Conservation (phyloP, 2,797 vertebrate species). For the Hydrophis major region DNA sequence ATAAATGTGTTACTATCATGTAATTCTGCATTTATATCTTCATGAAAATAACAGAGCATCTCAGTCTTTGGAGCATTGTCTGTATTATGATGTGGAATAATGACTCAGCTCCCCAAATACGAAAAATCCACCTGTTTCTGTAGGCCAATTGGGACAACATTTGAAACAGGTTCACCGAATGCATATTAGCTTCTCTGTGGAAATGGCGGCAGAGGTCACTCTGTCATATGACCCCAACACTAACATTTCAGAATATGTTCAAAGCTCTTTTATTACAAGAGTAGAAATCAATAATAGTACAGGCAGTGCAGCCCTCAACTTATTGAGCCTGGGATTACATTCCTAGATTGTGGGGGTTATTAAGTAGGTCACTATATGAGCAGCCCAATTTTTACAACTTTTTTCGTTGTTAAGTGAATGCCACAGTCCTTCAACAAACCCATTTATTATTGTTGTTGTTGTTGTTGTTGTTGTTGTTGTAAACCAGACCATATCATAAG, state of each 20-base stretch:
- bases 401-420: too few relatives aligned
- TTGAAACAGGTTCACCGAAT: neutral
- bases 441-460: too few relatives aligned
- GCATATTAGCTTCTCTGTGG: neutral
- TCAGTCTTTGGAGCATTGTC: neutral
- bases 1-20: neutral
- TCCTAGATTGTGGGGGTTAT: neutral
- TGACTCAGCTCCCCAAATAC: neutral
- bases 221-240: neutral
- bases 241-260: neutral
- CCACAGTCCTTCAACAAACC: too few relatives aligned
- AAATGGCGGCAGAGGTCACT: neutral
- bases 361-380: neutral
- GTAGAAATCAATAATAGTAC: neutral
- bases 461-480: too few relatives aligned
- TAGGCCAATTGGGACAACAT: neutral
- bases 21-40: neutral
- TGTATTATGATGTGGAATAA: neutral
- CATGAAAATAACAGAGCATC: neutral
- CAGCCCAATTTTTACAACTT: too few relatives aligned
- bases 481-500: neutral
- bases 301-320: neutral
- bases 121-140: neutral
- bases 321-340: neutral
- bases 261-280: neutral